phyloP scores from a whole-genome alignment of 2,797 vertebrate species.

The Columba guinea region DNA sequence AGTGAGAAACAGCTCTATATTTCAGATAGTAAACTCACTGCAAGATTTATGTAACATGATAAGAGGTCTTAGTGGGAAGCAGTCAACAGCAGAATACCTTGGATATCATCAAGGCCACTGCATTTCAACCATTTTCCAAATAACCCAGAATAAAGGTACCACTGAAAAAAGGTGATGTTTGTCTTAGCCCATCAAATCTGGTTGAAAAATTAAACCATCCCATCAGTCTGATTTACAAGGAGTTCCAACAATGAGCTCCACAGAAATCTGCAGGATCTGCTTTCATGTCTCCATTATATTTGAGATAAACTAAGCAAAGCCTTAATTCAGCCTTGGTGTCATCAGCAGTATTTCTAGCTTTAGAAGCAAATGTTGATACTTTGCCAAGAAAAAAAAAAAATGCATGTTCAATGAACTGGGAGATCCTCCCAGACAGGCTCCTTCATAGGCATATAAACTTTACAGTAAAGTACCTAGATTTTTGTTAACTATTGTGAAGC shows the following conservation, averaged over 20 bases:
- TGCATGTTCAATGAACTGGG: not conserved
- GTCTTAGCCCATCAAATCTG: not conserved
- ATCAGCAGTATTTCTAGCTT: not conserved
- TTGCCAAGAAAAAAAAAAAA: not conserved
- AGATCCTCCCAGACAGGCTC: not conserved
- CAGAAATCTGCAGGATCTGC: not conserved
- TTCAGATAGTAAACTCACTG: not conserved
- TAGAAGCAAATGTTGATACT: not conserved
- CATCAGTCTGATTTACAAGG: not conserved
- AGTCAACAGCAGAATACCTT: not conserved
- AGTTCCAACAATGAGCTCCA: not conserved
- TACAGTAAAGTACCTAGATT: not conserved
- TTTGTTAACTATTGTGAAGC: not conserved
- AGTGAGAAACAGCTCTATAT: not conserved
- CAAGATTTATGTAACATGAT: not conserved
- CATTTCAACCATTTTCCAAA: not conserved
- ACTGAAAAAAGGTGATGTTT: not conserved
- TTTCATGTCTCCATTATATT: not conserved
- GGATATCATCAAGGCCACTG: not conserved
- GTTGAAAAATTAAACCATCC: not conserved
- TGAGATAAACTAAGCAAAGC: constrained; percentile 15
- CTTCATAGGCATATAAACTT: not conserved
- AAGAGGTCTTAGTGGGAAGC: not conserved
- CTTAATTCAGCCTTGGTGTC: not conserved
- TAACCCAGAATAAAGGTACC: not conserved